A percentile compares a stretch with the other conserved stretches of the same genome.
Conservation (phyloP, 2,797 vertebrate species). For the Notolepis coatsorum region DNA sequence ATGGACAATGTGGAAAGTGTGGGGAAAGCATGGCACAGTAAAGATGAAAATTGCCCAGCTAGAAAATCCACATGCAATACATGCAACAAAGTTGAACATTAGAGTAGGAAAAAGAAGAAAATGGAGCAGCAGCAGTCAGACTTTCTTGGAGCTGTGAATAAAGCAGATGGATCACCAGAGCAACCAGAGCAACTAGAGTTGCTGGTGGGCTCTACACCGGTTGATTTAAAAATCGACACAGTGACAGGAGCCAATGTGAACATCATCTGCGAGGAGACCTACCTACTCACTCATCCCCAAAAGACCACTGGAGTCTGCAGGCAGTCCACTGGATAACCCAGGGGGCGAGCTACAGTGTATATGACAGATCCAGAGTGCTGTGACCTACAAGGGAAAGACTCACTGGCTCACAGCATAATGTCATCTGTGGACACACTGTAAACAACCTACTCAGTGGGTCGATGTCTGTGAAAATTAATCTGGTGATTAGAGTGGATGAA, state of each 20-base stretch:
- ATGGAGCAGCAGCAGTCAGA: too few species aligned
- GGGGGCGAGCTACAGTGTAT: conserved; percentile 8
- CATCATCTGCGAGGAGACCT: conserved; percentile 10
- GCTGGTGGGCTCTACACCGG: conserved; percentile 6
- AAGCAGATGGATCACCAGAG: neutral
- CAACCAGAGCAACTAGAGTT: too few species aligned
- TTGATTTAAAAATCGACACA: conserved; percentile 17
- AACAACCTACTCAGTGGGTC: conserved; percentile 16
- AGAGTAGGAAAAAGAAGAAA: too few species aligned
- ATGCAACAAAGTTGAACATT: conserved; percentile 17
- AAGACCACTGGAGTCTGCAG: neutral
- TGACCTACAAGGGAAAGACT: conserved; percentile 16
- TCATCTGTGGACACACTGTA: conserved; percentile 1
- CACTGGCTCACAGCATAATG: conserved; percentile 22
- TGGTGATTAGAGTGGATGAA: conserved; percentile 10
- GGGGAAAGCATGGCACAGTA: conserved; percentile 8
- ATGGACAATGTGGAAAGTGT: conserved; percentile 7
- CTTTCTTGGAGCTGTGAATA: too few species aligned
- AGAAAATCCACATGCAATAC: conserved; percentile 13
- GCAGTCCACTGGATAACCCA: conserved; percentile 5
- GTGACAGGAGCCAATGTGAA: conserved; percentile 19
- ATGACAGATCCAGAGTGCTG: conserved; percentile 12
- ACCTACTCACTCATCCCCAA: neutral
- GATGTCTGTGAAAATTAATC: conserved; percentile 1
- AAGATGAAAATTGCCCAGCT: conserved; percentile 18